Evolutionary conservation across 1,140 invertebrate species (phyloP).

Genomic region (Bicyclus anynana): DNA sequence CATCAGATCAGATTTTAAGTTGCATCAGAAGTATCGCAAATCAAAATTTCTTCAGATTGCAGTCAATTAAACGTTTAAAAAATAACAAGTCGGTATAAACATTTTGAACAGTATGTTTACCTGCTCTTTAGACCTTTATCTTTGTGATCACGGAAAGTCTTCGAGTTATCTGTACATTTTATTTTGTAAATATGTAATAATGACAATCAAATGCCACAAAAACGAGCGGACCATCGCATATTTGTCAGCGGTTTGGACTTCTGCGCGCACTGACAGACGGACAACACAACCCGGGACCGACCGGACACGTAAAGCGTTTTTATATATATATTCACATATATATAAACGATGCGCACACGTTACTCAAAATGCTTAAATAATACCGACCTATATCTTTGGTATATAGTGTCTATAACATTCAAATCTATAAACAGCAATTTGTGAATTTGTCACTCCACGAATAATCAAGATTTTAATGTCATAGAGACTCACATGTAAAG

Average conservation of each 20-base stretch:
- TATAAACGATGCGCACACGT: constrained; percentile 1
- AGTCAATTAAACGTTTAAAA: no score
- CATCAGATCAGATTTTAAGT: no score
- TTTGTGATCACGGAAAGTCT: constrained; percentile 48
- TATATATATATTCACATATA: background rate
- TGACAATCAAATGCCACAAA: constrained; percentile 67
- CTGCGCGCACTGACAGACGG: constrained; percentile 56
- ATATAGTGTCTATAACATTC: no score
- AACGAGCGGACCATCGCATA: constrained; percentile 62
- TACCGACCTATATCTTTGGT: no score
- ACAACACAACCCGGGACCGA: constrained; percentile 13
- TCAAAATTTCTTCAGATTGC: no score
- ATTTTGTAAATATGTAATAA: constrained; percentile 72
- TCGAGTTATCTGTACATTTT: constrained; percentile 57
- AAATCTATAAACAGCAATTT: no score
- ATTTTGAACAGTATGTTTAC: background rate
- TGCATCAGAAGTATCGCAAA: no score
- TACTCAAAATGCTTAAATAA: constrained; percentile 1
- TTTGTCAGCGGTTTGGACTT: constrained; percentile 66
- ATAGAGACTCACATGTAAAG: no score
- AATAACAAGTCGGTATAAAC: background rate
- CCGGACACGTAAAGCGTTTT: constrained; percentile 11
- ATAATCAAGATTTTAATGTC: no score
- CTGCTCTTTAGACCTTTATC: background rate
- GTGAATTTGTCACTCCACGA: no score